Base-by-base conservation (phyloP, 23 tunicate species). In the Diplosoma virens region DNA sequence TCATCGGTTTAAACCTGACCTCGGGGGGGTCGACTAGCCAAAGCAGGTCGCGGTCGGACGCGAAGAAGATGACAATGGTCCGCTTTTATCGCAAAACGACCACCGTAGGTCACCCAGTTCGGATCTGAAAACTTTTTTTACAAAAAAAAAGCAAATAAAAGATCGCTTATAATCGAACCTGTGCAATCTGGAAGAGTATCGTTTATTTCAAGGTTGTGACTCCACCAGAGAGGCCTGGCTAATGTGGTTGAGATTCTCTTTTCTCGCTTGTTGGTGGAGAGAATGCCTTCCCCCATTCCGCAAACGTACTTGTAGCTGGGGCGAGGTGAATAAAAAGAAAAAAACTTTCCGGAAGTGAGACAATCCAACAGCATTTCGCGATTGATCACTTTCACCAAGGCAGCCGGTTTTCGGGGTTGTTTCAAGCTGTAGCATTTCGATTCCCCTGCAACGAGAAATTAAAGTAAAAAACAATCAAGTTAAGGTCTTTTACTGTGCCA, bases 281-380 rank as follows among this genome's bases (percentile, higher is more conserved):
- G 60, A 2, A 20, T 28, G 20, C 25, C 59, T 2, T 29, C 30
- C 46, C 31, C 48, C 64, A 33, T 25, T 18, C 71, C 83, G 63
- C 83, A 78, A 29, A 66, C 37, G 48, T 78, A 78, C 46, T 18
- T 65, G 37, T 63, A 78, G 14, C 28, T n/a, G 27, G 83, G 83
- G 11, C 33, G 64, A 7, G 73, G 54, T 1, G 73, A 25, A 25
- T 64, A 26, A 26, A 1, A 78, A 5, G 83, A 61, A 3, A 25
- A 63, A 29, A 78, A 78, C 26, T 7, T 33, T 26, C 63, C 36
- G 0, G 22, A 9, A 0, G 37, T 61, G 7, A 46, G 65, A 66
- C 83, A 78, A 25, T 65, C 63, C 63, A 78, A 21, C n/a, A n/a
- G n/a, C n/a, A n/a, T n/a, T n/a, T n/a, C n/a, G n/a, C n/a, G n/a